A percentile compares a stretch with the other conserved stretches of the same genome.
These are phyloP conservation scores for Microtus ochrogaster DNA, from an alignment of 2,113 vertebrate genomes.

Conservation along the genomic window DNA sequence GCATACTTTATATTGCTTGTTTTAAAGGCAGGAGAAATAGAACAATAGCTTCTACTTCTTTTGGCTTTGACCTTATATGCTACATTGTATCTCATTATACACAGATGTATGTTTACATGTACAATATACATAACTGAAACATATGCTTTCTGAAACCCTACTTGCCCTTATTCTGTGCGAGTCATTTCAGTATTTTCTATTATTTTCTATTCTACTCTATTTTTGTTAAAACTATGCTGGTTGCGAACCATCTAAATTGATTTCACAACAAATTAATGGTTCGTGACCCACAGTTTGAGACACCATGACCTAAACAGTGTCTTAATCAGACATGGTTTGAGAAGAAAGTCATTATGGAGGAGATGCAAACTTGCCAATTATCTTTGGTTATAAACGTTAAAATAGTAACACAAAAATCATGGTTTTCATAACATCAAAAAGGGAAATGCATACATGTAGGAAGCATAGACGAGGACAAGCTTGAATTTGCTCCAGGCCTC, in stretches of 20 bases:
- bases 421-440: constrained; percentile 59
- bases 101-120: background rate
- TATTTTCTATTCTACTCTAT: constrained; percentile 58
- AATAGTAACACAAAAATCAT: constrained; percentile 52
- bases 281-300: constrained; percentile 67
- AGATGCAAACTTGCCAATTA: constrained; percentile 70
- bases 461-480: constrained; percentile 25
- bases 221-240: constrained; percentile 59
- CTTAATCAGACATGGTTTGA: constrained; percentile 77
- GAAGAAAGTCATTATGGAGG: constrained; percentile 69
- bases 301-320: constrained; percentile 64
- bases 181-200: constrained; percentile 59
- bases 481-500: constrained; percentile 52
- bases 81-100: constrained; percentile 65
- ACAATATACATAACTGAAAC: constrained; percentile 45
- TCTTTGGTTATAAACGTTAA: constrained; percentile 74
- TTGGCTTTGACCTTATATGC: constrained; percentile 65
- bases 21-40: constrained; percentile 64
- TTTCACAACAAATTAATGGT: constrained; percentile 73
- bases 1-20: constrained; percentile 46
- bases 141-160: constrained; percentile 62
- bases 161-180: constrained; percentile 28
- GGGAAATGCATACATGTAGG: constrained; percentile 12
- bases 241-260: constrained; percentile 71
- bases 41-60: constrained; percentile 64